Conservation (phyloP, 1,140 invertebrate genomes). For the Pachyrhynchus sulphureomaculatus region DNA sequence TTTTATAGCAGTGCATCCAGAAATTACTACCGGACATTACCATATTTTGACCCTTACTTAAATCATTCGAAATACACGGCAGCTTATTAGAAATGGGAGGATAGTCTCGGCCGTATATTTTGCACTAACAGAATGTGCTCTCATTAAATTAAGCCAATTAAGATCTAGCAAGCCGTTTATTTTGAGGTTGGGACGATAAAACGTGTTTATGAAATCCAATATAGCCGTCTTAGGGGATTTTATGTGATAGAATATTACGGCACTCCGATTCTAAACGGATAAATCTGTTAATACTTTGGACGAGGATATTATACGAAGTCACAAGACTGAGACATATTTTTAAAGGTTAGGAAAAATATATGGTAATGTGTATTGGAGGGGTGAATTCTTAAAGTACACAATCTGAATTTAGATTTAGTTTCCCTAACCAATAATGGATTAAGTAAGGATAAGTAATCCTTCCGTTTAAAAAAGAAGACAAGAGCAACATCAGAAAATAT, state of each 20-base stretch:
- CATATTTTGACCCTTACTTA: slow-evolving; percentile 37
- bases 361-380: too few species aligned
- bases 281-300: too few species aligned
- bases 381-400: too few species aligned
- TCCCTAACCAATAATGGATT: too few species aligned
- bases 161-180: slow-evolving; percentile 28
- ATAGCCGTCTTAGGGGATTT: neutral
- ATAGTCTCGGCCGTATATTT: slow-evolving; percentile 25
- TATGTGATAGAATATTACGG: neutral
- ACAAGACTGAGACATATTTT: too few species aligned
- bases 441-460: too few species aligned
- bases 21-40: slow-evolving; percentile 37
- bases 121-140: slow-evolving; percentile 21
- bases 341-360: too few species aligned
- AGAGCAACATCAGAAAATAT: too few species aligned
- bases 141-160: slow-evolving; percentile 34
- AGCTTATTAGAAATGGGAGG: slow-evolving; percentile 32
- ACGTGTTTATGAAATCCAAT: slow-evolving; percentile 27
- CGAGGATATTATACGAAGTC: too few species aligned
- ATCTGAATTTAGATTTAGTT: too few species aligned
- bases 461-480: too few species aligned
- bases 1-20: slow-evolving; percentile 28
- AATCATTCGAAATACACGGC: slow-evolving; percentile 30
- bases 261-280: neutral
- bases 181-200: slow-evolving; percentile 26